Evolutionary conservation across 2,797 vertebrate species (phyloP), one percentile per base, ranked within the genome.

Genomic region (Ctenochaetus hawaiiensis): DNA sequence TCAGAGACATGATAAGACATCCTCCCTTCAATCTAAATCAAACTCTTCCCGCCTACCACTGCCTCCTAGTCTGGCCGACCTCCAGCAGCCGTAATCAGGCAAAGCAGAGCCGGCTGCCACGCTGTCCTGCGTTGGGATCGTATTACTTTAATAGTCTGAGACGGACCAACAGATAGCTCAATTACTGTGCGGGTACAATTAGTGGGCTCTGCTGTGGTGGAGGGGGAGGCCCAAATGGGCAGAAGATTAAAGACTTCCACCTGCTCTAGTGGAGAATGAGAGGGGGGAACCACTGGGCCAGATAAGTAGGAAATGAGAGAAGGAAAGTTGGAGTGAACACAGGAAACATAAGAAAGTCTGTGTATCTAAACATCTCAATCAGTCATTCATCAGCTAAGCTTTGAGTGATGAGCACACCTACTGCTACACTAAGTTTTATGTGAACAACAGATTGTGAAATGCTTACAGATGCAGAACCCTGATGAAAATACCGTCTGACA

Each of bases 211-310:
- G 76, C 57, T 83, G 23, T 72, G 80, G 59, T 58, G 85, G 62
- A 72, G 47, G 23, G 49, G 52, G 65, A 17, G 56, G 69, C 17
- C 48, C 48, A 75, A 83, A 89, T 18, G 64, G 75, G 61, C 51
- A 75, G 69, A 79, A 81, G 82, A 91, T 92, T 87, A 93, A 91
- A 92, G 89, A 84, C 85, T 81, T 92, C 83, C 83, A 84, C 86
- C 83, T 85, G 69, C 57, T 30, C 62, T 61, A 52, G 68, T 72
- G 66, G 82, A 85, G 81, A 79, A 81, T 12, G 7, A 78, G 7
- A 78, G 68, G 20, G 14, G 39, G 58, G 70, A 71, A 72, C 69
- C 72, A 72, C 49, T 5, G 23, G 72, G 47, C 59, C 71, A 72
- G 77, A 86, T 66, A 71, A 75, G 67, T 69, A 77, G 82, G 72